Conservation (phyloP, 1,140 invertebrate genomes). For the Harpegnathos saltator region DNA sequence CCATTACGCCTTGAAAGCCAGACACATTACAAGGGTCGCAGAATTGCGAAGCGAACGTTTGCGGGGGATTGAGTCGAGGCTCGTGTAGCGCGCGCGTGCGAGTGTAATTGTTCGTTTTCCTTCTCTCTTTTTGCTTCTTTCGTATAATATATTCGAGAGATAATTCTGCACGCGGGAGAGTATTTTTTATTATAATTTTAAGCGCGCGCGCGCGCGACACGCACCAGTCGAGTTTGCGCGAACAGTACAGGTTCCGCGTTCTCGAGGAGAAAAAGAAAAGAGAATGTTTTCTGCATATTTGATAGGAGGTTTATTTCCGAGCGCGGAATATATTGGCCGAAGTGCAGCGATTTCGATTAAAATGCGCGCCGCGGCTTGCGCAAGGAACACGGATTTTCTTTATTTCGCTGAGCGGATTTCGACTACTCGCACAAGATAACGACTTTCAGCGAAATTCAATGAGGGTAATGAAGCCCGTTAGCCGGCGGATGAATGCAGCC, state of each 20-base stretch:
- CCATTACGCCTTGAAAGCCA: slow-evolving; percentile 76
- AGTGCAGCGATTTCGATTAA: slow-evolving; percentile 28
- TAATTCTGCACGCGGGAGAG: background rate
- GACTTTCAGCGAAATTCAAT: slow-evolving; percentile 62
- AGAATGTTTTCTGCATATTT: background rate
- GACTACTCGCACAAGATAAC: slow-evolving; percentile 23
- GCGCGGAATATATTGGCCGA: background rate
- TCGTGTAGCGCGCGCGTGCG: background rate
- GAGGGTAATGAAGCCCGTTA: slow-evolving; percentile 63
- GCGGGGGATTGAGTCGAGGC: slow-evolving; percentile 11
- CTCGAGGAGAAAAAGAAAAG: background rate
- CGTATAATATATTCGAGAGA: background rate
- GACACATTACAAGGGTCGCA: slow-evolving; percentile 45
- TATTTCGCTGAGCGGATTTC: slow-evolving; percentile 23
- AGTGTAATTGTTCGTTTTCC: no score
- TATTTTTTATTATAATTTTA: background rate
- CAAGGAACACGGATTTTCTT: slow-evolving; percentile 13
- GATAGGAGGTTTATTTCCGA: background rate
- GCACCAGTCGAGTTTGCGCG: background rate
- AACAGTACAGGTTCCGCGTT: background rate
- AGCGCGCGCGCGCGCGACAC: background rate
- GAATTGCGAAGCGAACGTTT: slow-evolving; percentile 13
- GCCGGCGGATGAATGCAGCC: slow-evolving; percentile 47
- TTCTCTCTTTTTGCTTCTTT: no score
- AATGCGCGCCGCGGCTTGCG: slow-evolving; percentile 2